These are phyloP conservation scores for Decapterus maruadsi DNA, from an alignment of 2,797 vertebrate genomes.

Conservation along the genomic window DNA sequence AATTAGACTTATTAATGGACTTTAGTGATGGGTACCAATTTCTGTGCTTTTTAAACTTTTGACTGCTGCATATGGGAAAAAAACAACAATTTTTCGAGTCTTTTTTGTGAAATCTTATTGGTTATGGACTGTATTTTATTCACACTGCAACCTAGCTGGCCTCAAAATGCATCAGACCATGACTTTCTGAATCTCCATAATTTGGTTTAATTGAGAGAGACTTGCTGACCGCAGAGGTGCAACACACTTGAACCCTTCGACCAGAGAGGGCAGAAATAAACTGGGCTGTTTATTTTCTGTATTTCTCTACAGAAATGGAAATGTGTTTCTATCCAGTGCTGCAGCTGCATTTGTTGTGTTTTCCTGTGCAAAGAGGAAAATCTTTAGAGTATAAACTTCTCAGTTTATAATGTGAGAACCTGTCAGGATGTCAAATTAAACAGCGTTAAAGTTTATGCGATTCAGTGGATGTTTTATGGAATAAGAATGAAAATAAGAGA, in stretches of 20 bases:
- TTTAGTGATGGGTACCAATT: neutral
- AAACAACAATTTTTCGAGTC: neutral
- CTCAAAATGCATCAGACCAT: neutral
- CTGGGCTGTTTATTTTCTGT: neutral
- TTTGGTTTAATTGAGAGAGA: neutral
- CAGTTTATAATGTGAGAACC: neutral
- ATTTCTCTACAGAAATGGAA: neutral
- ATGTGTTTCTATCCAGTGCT: neutral
- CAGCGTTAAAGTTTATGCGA: neutral
- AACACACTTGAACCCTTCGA: neutral
- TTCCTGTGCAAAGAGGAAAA: neutral
- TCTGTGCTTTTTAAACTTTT: neutral
- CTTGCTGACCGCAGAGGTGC: neutral
- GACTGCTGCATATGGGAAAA: neutral
- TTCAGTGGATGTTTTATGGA: neutral
- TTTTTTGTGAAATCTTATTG: neutral
- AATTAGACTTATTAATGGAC: constrained; percentile 22
- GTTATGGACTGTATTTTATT: neutral
- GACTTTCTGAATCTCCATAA: neutral
- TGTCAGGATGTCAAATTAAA: neutral
- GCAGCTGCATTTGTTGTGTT: neutral
- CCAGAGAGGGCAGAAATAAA: neutral
- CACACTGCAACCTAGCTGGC: neutral
- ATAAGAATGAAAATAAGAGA: constrained; percentile 25
- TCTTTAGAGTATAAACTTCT: neutral